Conservation (phyloP, 2,888 invertebrate species). For the Thumatha senex region DNA sequence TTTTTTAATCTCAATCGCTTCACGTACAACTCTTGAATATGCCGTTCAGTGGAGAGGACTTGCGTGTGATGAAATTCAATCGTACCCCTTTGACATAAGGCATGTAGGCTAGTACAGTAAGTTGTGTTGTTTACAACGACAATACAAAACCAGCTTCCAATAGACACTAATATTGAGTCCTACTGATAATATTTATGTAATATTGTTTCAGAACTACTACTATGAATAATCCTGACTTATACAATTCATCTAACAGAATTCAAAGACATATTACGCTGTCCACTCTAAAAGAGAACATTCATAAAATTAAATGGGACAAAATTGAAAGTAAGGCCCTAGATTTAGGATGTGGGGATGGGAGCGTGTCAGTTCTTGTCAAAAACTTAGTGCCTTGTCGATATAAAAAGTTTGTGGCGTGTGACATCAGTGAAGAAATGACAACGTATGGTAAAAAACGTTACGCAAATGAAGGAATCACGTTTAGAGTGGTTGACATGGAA, state of each 20-base stretch:
- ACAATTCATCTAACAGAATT: constrained; percentile 84
- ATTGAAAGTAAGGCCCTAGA: constrained; percentile 65
- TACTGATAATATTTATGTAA: too few relatives aligned
- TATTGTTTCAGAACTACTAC: constrained; percentile 12
- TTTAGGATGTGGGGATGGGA: constrained; percentile 89
- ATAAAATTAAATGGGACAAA: constrained; percentile 79
- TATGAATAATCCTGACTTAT: constrained; percentile 85
- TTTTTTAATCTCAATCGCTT: too few relatives aligned
- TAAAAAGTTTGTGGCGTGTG: constrained; percentile 82
- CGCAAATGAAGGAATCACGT: constrained; percentile 47
- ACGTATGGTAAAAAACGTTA: constrained; percentile 82
- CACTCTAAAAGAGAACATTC: constrained; percentile 85
- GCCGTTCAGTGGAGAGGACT: too few relatives aligned
- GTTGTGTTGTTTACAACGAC: too few relatives aligned
- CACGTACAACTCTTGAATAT: too few relatives aligned
- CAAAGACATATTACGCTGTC: constrained; percentile 82
- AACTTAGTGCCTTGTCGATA: constrained; percentile 82
- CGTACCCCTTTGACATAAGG: too few relatives aligned
- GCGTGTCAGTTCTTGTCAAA: constrained; percentile 82
- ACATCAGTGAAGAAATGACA: constrained; percentile 88
- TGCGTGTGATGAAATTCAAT: too few relatives aligned
- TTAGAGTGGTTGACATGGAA: constrained; percentile 24
- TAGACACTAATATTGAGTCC: too few relatives aligned
- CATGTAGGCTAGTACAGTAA: too few relatives aligned
- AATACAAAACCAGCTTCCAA: too few relatives aligned